These are phyloP conservation scores for Pitangus sulphuratus DNA, from an alignment of 2,797 vertebrate genomes.

Conservation along the genomic window DNA sequence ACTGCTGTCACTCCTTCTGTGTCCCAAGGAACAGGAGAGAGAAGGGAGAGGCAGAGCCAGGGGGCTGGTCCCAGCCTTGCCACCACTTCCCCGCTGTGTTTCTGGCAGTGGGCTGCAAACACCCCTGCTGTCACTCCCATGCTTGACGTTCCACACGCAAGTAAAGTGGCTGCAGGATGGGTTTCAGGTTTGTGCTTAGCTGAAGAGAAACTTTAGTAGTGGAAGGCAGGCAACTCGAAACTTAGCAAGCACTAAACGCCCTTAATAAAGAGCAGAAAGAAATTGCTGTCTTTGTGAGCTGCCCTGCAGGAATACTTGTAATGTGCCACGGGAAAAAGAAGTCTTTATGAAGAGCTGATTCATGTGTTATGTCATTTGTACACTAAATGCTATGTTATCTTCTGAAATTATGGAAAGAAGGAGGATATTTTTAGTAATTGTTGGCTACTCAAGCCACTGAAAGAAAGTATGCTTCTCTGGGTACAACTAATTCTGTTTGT, in stretches of 20 bases:
- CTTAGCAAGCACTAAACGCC: background rate
- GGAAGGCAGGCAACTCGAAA: background rate
- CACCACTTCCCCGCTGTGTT: accelerated
- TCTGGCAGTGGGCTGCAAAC: background rate
- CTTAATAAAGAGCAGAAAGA: constrained; percentile 36
- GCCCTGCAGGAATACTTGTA: constrained; percentile 43
- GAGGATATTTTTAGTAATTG: constrained; percentile 67
- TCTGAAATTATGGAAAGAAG: constrained; percentile 53
- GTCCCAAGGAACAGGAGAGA: background rate
- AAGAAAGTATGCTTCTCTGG: constrained; percentile 66
- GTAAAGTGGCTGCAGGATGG: background rate
- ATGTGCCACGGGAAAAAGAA: constrained; percentile 35
- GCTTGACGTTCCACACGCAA: accelerated
- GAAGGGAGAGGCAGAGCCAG: background rate
- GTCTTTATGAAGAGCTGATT: constrained; percentile 56
- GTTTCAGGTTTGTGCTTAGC: background rate
- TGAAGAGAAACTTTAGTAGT: background rate
- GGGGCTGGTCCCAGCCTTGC: background rate
- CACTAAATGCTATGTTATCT: constrained; percentile 29
- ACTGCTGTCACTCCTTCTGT: background rate
- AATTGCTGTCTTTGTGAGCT: constrained; percentile 41
- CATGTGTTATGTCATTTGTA: constrained; percentile 36
- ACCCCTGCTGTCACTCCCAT: background rate
- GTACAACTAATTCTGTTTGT: constrained; percentile 61
- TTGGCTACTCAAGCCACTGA: constrained; percentile 41